Base-by-base conservation (phyloP, 2,113 vertebrate genomes). In the Chamaetylas fuelleborni region DNA sequence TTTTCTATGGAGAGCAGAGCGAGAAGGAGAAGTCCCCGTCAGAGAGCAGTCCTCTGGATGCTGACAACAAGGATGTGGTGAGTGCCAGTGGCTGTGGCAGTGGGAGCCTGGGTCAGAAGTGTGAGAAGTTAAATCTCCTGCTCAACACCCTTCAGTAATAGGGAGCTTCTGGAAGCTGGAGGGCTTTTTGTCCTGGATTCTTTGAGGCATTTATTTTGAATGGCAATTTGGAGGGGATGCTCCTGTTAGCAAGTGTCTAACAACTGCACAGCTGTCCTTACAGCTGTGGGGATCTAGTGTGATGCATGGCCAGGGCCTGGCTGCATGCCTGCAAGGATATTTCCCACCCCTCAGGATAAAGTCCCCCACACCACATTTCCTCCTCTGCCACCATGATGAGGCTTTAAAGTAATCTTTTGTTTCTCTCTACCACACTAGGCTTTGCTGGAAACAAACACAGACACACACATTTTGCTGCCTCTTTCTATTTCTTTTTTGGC, bases 1-100 rank as follows among this genome's bases (percentile, higher is more conserved):
- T 99, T 91, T 99, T 99, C 97, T 99, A 99, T 2, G 99, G 99
- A 89, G 99, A 99, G 94, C 98, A 98, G 56, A 99, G 98, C 0
- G 99, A 99, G 96, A 99, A 99, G 88, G 99, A 99, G 97, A 99
- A 99, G 29, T 99, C 99, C 11, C 99, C 99, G 0, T 99, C 99
- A 0, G 99, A 99, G 94, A 97, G 98, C 94, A 99, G 99, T 81
- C 99, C 99, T 18, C 97, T 99, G 50, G 99, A 99, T 65, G 96
- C 97, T 0, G 99, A 99, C 51, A 98, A 97, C 91, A 99, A 98
- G 96, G 99, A 99, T 54, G 97, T 98, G 98, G 99, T 99, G 91
- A 98, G 98, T 97, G 40, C 48, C 9, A 9, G 22, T 12, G 26
- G 7, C 38, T 2, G 5, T 43, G 15, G 24, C 14, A 16, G 12